A percentile compares a stretch with the other conserved stretches of the same genome.
Conservation (phyloP, 2,797 vertebrate species). For the Linurgus olivaceus region DNA sequence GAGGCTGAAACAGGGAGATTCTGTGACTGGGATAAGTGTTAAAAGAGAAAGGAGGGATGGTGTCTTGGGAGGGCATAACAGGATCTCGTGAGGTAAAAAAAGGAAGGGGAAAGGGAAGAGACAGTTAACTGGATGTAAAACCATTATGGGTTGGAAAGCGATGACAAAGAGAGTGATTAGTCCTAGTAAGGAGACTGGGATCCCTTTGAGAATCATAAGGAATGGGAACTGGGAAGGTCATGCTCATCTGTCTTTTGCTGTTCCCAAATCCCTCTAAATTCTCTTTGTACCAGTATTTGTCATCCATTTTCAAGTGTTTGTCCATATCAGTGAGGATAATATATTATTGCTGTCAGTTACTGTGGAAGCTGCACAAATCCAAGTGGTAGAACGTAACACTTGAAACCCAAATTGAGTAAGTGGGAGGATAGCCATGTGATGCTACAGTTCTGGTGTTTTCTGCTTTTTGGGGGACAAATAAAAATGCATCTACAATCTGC, state of each 20-base stretch:
- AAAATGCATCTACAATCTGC: neutral
- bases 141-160: neutral
- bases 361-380: neutral
- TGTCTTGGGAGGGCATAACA: neutral
- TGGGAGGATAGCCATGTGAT: neutral
- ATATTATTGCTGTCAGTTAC: conserved; percentile 42
- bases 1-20: neutral
- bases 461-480: neutral
- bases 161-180: neutral
- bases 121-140: neutral
- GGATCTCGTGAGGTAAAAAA: neutral
- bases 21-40: neutral
- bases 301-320: conserved; percentile 39
- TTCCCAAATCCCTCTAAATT: conserved; percentile 25
- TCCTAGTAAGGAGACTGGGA: neutral
- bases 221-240: neutral
- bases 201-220: neutral
- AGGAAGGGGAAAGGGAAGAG: neutral
- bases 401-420: neutral
- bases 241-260: neutral
- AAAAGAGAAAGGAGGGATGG: neutral
- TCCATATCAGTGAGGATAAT: conserved; percentile 38
- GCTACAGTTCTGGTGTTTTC: neutral
- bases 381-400: neutral
- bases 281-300: conserved; percentile 14